Evolutionary conservation across 2,797 vertebrate species (phyloP).

Genomic region (Bryconaethiops microstoma): DNA sequence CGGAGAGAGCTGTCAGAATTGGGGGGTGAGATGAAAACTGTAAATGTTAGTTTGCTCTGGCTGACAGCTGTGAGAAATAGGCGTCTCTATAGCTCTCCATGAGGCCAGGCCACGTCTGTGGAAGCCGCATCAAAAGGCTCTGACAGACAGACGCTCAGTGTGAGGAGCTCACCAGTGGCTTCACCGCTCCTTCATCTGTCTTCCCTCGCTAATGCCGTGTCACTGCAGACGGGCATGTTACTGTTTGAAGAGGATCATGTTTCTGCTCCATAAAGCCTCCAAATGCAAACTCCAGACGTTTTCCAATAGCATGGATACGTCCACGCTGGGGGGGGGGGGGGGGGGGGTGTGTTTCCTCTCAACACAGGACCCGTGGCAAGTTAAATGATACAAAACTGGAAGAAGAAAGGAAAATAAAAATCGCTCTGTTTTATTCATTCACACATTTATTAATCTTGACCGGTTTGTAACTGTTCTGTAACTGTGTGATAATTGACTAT

Average conservation of each 20-base stretch:
- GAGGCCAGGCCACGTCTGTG: conserved; percentile 5
- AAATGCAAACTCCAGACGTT: conserved; percentile 7
- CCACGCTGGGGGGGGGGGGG: neutral
- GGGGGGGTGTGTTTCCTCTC: neutral
- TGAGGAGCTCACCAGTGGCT: conserved; percentile 11
- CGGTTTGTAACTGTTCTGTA: too few relatives aligned
- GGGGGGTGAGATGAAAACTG: conserved; percentile 62
- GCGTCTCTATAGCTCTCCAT: conserved; percentile 31
- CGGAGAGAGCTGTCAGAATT: conserved; percentile 67
- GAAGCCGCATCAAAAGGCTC: conserved; percentile 30
- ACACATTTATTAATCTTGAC: too few relatives aligned
- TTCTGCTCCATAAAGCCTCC: conserved; percentile 9
- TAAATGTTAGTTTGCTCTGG: conserved; percentile 64
- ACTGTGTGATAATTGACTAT: too few relatives aligned
- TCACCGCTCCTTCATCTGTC: conserved; percentile 33
- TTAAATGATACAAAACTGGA: neutral
- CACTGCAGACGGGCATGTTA: conserved; percentile 36
- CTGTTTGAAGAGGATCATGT: conserved; percentile 8
- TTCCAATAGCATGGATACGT: neutral
- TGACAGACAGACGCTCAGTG: conserved; percentile 45
- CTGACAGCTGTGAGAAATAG: conserved; percentile 55
- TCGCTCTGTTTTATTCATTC: too few relatives aligned
- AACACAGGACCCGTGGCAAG: neutral
- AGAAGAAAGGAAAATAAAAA: neutral
- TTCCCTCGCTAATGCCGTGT: conserved; percentile 32